A percentile compares a stretch with the other conserved stretches of the same genome.
These are phyloP conservation scores for Aegithalos caudatus DNA, from an alignment of 2,113 vertebrate genomes.

Conservation along the genomic window DNA sequence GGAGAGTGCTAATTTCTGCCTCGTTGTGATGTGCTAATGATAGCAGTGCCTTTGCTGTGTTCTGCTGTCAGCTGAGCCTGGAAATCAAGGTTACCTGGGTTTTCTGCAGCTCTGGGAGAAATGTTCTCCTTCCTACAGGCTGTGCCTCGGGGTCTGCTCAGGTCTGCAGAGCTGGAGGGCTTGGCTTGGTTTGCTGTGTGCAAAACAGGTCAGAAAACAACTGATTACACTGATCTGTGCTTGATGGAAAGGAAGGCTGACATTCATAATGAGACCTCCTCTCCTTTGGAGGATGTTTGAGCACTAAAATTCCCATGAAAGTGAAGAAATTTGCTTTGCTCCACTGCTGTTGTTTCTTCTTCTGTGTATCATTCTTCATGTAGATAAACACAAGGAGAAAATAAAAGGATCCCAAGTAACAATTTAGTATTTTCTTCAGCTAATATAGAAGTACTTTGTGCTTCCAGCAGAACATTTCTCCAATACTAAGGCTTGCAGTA, in stretches of 20 bases:
- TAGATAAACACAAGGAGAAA: neutral
- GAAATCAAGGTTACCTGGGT: neutral
- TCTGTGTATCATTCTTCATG: neutral
- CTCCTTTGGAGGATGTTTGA: neutral
- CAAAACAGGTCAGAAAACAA: neutral
- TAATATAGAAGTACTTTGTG: neutral
- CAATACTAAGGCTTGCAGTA: neutral
- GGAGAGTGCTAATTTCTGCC: neutral
- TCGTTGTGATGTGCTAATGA: neutral
- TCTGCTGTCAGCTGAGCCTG: neutral
- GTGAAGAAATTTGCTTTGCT: neutral
- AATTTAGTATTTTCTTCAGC: neutral
- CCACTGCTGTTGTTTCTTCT: neutral
- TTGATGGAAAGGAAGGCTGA: neutral
- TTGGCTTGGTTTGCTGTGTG: neutral
- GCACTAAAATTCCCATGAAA: neutral
- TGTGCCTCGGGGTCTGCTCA: neutral
- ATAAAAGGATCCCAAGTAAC: neutral
- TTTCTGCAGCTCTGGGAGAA: neutral
- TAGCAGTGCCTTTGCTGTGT: neutral
- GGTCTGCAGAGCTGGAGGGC: neutral
- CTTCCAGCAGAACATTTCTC: neutral
- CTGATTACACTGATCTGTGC: neutral
- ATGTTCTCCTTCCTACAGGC: neutral
- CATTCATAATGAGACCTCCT: neutral